Evolutionary conservation across 2,113 vertebrate species (phyloP), one percentile per base, ranked within the genome.

Genomic region (Montifringilla adamsi): DNA sequence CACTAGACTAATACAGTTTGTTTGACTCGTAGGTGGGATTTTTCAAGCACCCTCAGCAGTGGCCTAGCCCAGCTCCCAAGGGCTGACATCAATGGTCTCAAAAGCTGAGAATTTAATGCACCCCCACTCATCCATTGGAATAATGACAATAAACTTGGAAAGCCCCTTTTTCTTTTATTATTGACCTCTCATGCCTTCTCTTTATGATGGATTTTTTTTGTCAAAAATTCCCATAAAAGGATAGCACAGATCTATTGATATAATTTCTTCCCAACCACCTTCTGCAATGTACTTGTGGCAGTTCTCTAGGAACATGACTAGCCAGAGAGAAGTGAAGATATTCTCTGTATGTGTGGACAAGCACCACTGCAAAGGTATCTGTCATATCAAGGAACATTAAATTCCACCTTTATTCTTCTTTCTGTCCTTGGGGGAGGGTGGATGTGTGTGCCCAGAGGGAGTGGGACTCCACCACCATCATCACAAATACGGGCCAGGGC

Each of bases 1-100:
- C 95, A 93, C 76, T 74, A 97, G 95, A 97, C 95, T 88, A 91
- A 88, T 93, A 82, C 7, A 89, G 95, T 87, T 95, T 92, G 93
- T 75, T 94, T 95, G 78, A 95, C 92, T 92, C 41, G 0, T 75
- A 93, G 91, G 91, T 96, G 90, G 93, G 93, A 94, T 97, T 94
- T 97, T 87, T 93, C 30, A 89, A 95, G 60, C 0, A 0, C 78
- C 77, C 73, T 93, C 66, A 89, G 84, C 59, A 87, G 56, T 69
- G 74, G 62, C 72, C 70, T 56, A 91, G 62, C 74, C 89, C 85
- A 60, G 56, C 20, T 91, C 59, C 75, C 66, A 84, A 35, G 58
- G 69, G 70, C 52, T 87, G 52, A 82, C 67, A 83, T 87, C 70
- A 80, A 2, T 13, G 3, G 55, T 74, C 59, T 56, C 73, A 77